A percentile compares a stretch with the other conserved stretches of the same genome.
phyloP scores from a whole-genome alignment of 2,888 invertebrate species.

The Dorcus parallelipipedus region DNA sequence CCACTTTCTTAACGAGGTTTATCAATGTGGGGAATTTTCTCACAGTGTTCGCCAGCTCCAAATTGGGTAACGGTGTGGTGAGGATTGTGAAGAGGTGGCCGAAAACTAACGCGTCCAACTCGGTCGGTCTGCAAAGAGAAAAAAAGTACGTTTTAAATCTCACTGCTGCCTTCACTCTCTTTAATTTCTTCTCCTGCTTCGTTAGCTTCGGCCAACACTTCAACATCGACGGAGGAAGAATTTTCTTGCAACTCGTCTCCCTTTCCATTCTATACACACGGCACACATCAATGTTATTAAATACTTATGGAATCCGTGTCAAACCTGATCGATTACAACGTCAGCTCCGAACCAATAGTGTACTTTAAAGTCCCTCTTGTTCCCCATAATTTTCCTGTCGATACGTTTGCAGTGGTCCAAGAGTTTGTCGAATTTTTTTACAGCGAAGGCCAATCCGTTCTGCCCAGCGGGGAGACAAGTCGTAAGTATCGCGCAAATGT shows the following conservation, averaged over 20 bases:
- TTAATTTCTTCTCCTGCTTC: too few species aligned
- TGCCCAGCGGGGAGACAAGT: constrained; percentile 21
- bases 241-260: too few species aligned
- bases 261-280: too few species aligned
- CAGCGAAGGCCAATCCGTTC: constrained; percentile 13
- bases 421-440: constrained; percentile 25
- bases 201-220: too few species aligned
- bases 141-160: neutral
- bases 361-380: constrained; percentile 14
- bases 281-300: too few species aligned
- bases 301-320: too few species aligned
- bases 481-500: constrained; percentile 52
- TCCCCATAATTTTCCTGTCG: constrained; percentile 21
- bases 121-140: constrained; percentile 75
- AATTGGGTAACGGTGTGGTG: constrained; percentile 83
- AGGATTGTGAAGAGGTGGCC: constrained; percentile 95
- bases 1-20: constrained; percentile 79
- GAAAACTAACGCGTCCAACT: constrained; percentile 93
- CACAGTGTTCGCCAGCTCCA: constrained; percentile 76
- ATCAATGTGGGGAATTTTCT: constrained; percentile 72
- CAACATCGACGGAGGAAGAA: too few species aligned
- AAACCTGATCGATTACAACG: too few species aligned
- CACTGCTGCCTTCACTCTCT: too few species aligned
- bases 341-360: too few species aligned
- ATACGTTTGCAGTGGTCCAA: constrained; percentile 27